These are phyloP conservation scores for Benthosema pterotum DNA, from an alignment of 2,797 vertebrate species.

Conservation along the genomic window DNA sequence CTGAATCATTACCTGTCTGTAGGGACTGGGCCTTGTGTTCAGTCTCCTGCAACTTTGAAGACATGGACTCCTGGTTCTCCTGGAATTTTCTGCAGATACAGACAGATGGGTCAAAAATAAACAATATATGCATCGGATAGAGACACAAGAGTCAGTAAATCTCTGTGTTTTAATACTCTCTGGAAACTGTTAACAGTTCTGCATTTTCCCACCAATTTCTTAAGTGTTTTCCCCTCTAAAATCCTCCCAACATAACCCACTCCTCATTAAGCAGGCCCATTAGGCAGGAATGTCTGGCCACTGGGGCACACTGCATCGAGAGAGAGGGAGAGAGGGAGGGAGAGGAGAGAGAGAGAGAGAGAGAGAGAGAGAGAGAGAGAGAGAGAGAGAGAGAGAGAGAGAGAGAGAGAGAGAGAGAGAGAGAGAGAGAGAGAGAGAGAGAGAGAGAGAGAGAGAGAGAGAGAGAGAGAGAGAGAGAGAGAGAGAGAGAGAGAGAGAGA, in stretches of 20 bases:
- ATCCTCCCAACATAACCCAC: conserved; percentile 76
- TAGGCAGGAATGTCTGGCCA: conserved; percentile 83
- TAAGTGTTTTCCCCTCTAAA: conserved; percentile 75
- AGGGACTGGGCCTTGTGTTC: conserved; percentile 94
- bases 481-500: background rate
- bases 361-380: background rate
- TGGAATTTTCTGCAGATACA: conserved; percentile 87
- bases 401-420: conserved; percentile 9
- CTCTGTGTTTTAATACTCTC: conserved; percentile 54
- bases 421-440: background rate
- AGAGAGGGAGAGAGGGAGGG: background rate
- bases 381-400: conserved; percentile 18
- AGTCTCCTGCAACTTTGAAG: conserved; percentile 93
- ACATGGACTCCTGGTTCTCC: conserved; percentile 93
- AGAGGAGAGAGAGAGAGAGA: background rate
- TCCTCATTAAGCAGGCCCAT: conserved; percentile 81
- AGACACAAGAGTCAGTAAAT: conserved; percentile 64
- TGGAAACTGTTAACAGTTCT: conserved; percentile 63
- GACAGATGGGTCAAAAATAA: conserved; percentile 33
- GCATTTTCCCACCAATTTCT: conserved; percentile 76
- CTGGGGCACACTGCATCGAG: conserved; percentile 70
- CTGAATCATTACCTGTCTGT: conserved; percentile 98
- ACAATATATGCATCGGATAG: conserved; percentile 57
- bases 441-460: conserved; percentile 21
- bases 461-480: conserved; percentile 45